Percentiles rank a stretch among this genome's conserved stretches.
Evolutionary conservation across 2,113 vertebrate genomes (phyloP).

Genomic region (Elephas maximus): DNA sequence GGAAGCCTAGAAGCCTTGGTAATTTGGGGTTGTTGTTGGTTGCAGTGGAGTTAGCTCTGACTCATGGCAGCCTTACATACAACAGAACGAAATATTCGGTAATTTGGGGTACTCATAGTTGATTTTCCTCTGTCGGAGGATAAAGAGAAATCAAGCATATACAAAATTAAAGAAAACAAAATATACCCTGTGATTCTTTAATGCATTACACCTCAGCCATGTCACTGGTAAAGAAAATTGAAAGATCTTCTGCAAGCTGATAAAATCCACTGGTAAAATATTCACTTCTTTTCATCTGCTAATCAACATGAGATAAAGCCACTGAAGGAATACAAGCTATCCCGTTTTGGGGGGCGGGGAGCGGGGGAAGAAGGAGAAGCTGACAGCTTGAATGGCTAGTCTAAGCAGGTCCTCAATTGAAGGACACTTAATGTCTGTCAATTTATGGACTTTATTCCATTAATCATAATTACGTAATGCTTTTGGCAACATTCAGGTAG

Average conservation of each 20-base stretch:
- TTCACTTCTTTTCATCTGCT: constrained; percentile 16
- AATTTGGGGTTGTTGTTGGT: not conserved
- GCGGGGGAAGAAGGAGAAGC: not conserved
- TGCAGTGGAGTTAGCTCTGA: too few species aligned
- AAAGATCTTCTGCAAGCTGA: not conserved
- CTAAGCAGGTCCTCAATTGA: not conserved
- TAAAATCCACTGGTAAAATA: not conserved
- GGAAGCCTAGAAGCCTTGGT: not conserved
- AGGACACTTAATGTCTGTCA: not conserved
- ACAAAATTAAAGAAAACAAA: not conserved
- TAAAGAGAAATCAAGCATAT: not conserved
- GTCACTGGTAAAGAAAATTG: not conserved
- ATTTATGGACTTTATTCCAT: not conserved
- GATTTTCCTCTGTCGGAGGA: not conserved
- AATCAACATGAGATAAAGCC: not conserved
- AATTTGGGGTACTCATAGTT: not conserved
- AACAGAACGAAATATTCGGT: not conserved
- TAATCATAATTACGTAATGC: not conserved
- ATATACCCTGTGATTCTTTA: not conserved
- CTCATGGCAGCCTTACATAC: too few species aligned
- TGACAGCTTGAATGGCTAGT: not conserved
- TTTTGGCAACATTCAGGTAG: not conserved
- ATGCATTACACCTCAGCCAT: not conserved
- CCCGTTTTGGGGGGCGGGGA: not conserved
- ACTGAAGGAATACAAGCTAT: not conserved